These are phyloP conservation scores for Synodontis membranacea DNA, from an alignment of 2,113 vertebrate genomes.

Conservation along the genomic window DNA sequence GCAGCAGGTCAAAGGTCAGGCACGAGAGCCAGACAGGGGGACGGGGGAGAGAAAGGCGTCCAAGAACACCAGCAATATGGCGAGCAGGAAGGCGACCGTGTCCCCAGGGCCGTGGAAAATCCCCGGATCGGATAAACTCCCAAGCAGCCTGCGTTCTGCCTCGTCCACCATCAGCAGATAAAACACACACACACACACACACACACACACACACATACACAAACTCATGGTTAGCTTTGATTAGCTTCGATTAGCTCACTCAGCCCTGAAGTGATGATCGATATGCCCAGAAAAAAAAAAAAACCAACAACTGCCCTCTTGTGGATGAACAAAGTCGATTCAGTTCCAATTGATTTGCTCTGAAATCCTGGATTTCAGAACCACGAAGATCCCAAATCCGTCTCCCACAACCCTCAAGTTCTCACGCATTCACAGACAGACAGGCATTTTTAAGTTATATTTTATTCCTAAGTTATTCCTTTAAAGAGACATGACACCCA, in stretches of 20 bases:
- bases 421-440: conserved; percentile 65
- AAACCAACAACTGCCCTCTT: not conserved
- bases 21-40: conserved; percentile 70
- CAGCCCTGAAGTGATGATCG: conserved; percentile 1
- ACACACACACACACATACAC: conserved; percentile 32
- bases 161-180: conserved; percentile 92
- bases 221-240: not conserved
- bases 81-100: conserved; percentile 84
- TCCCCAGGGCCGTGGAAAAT: conserved; percentile 97
- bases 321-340: not conserved
- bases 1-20: conserved; percentile 68
- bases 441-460: conserved; percentile 80
- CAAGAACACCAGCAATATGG: conserved; percentile 67
- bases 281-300: not conserved
- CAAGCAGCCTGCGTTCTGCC: conserved; percentile 83
- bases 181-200: conserved; percentile 51
- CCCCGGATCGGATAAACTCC: conserved; percentile 92
- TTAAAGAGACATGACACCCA: conserved; percentile 81
- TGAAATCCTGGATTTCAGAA: not conserved
- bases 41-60: conserved; percentile 75
- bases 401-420: conserved; percentile 47
- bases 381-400: not conserved
- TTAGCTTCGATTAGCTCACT: conserved; percentile 14
- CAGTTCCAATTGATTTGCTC: not conserved
- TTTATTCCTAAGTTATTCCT: conserved; percentile 90